phyloP scores from a whole-genome alignment of 2,113 vertebrate species.

The Nyctereutes procyonoides region DNA sequence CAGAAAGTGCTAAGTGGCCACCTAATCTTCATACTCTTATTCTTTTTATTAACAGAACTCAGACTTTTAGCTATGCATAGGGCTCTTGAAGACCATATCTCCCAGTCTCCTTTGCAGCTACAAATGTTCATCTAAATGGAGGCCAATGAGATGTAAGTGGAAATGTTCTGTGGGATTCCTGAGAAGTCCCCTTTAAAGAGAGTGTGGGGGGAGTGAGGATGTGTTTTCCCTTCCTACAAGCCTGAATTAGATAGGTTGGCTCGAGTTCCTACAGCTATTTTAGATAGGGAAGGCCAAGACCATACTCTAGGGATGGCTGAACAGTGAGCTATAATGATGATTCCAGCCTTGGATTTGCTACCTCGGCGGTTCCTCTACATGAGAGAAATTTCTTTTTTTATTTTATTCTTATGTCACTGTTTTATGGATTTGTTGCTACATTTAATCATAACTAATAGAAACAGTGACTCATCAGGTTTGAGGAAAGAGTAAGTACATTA shows the following conservation, averaged over 20 bases:
- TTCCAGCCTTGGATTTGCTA: neutral
- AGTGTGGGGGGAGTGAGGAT: rapidly evolving
- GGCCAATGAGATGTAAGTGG: neutral
- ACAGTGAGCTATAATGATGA: neutral
- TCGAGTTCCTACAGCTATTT: neutral
- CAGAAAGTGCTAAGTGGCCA: neutral
- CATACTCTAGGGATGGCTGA: neutral
- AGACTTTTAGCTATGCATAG: neutral
- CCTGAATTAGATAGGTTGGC: neutral
- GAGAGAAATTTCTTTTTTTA: neutral
- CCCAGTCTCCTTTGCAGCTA: neutral
- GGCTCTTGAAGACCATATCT: neutral
- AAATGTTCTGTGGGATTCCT: neutral
- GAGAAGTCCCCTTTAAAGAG: neutral
- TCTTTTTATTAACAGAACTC: neutral
- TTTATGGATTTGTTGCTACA: slow-evolving; percentile 16
- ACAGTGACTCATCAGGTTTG: neutral
- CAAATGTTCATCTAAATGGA: neutral
- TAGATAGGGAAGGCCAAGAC: neutral
- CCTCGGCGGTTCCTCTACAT: neutral
- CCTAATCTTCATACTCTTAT: neutral
- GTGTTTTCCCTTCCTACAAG: neutral
- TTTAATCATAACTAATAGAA: slow-evolving; percentile 63
- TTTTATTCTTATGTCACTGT: neutral
- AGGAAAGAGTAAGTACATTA: neutral